Evolutionary conservation across 2,797 vertebrate species (phyloP), one percentile per base, ranked within the genome.

Genomic region (Sebastes diploproa): DNA sequence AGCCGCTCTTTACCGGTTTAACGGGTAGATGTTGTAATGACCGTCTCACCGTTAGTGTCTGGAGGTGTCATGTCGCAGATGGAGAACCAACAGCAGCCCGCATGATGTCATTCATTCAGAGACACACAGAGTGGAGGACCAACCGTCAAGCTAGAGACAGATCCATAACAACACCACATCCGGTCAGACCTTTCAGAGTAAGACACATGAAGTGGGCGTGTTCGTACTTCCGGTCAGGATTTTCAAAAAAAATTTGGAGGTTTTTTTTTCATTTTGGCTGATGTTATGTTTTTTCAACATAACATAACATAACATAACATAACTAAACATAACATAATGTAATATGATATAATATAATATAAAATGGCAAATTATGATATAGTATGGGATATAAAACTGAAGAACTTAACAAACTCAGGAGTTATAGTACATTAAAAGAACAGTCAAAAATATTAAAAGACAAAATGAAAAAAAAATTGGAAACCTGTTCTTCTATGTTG

Each of bases 21-120:
- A 6, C 70, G 67, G 70, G 62, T 6, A 2, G 65, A 0, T 30
- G 36, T 20, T 23, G 3, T 5, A n/a, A 63, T 0, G 2, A 9
- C 23, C 16, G 69, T 55, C 58, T 38, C 1, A 58, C 69, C 42
- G 55, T 65, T 61, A 83, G 54, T 23, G 84, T 29, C n/a, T 5
- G 62, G 12, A 23, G 69, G 85, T 10, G 77, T 59, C 87, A 88
- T 58, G 87, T 81, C 81, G 88, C 77, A 85, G 86, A 42, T n/a
- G 55, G 75, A 86, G 76, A 29, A 29, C 75, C 3, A 60, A 72
- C 73, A 27, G 65, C 25, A 76, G 81, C 63, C 73, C 50, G 71
- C 84, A 89, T 92, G 92, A 93, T 75, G 92, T 93, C 93, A 93
- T 89, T 59, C 84, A 80, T 82, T 81, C 76, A 16, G 22, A 34